Conservation (phyloP, 2,888 invertebrate species). For the Polydrusus pterygomalis region DNA sequence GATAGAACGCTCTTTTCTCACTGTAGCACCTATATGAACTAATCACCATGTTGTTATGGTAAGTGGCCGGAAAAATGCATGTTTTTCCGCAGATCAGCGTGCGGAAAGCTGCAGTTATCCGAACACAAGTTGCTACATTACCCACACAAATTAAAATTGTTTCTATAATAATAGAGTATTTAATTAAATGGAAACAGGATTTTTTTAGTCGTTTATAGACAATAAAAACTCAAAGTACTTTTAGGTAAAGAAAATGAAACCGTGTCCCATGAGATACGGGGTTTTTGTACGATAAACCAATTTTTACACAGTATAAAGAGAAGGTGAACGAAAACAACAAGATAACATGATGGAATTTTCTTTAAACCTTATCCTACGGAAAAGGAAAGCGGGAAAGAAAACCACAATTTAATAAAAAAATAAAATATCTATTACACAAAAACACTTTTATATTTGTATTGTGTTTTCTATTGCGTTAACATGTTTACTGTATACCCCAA, state of each 20-base stretch:
- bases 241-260: not conserved
- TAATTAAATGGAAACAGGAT: not conserved
- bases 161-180: too few relatives aligned
- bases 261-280: not conserved
- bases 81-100: too few relatives aligned
- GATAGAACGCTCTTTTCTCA: too few relatives aligned
- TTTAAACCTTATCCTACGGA: constrained; percentile 6
- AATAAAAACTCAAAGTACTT: not conserved
- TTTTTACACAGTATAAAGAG: constrained; percentile 13
- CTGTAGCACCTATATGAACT: too few relatives aligned
- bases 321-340: not conserved
- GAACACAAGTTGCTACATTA: too few relatives aligned
- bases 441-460: too few relatives aligned
- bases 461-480: not conserved
- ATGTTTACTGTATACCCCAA: too few relatives aligned
- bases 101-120: too few relatives aligned
- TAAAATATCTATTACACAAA: not conserved
- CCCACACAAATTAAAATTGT: too few relatives aligned
- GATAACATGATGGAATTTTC: constrained; percentile 11
- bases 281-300: constrained; percentile 10
- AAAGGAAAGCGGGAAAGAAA: not conserved
- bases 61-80: too few relatives aligned
- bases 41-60: too few relatives aligned
- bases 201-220: not conserved
- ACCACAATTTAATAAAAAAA: not conserved